These are phyloP conservation scores for Muscicapa comitata DNA, from an alignment of 2,797 vertebrate species.

Conservation along the genomic window DNA sequence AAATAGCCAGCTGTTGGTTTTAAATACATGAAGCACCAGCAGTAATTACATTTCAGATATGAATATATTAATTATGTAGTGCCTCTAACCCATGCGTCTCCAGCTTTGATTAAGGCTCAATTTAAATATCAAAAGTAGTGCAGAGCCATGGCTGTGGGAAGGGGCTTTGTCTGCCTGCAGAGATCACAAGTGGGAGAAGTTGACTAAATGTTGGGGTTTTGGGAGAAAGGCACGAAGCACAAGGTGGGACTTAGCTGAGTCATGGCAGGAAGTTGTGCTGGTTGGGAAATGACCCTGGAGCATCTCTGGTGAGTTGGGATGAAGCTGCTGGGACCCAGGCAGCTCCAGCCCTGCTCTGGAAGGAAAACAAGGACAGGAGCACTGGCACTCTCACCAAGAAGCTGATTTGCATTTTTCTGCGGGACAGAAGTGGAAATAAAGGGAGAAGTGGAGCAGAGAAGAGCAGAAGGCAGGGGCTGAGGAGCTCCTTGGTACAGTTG, in stretches of 20 bases:
- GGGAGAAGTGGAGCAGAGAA: not conserved
- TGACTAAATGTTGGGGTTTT: not conserved
- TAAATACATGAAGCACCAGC: not conserved
- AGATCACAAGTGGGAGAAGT: not conserved
- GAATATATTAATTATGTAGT: not conserved
- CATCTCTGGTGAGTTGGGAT: too few relatives aligned
- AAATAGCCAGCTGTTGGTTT: not conserved
- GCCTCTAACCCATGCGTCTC: not conserved
- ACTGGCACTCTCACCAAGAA: accelerated
- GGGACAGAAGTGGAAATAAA: not conserved
- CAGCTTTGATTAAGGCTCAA: not conserved
- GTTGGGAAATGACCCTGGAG: too few relatives aligned
- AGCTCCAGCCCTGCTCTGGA: too few relatives aligned
- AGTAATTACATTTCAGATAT: not conserved
- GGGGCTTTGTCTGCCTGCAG: not conserved
- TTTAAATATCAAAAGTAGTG: not conserved
- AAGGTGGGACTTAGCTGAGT: not conserved
- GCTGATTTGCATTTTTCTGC: accelerated
- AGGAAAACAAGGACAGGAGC: not conserved
- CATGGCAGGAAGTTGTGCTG: too few relatives aligned
- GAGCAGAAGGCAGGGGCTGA: not conserved
- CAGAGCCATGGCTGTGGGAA: not conserved
- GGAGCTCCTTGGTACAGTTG: too few relatives aligned
- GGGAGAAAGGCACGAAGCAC: not conserved
- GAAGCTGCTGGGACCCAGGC: too few relatives aligned